Percentiles rank a stretch among this genome's conserved stretches.
These are phyloP conservation scores for Adelognathus sp. DNA, from an alignment of 2,888 invertebrate genomes.

Conservation along the genomic window DNA sequence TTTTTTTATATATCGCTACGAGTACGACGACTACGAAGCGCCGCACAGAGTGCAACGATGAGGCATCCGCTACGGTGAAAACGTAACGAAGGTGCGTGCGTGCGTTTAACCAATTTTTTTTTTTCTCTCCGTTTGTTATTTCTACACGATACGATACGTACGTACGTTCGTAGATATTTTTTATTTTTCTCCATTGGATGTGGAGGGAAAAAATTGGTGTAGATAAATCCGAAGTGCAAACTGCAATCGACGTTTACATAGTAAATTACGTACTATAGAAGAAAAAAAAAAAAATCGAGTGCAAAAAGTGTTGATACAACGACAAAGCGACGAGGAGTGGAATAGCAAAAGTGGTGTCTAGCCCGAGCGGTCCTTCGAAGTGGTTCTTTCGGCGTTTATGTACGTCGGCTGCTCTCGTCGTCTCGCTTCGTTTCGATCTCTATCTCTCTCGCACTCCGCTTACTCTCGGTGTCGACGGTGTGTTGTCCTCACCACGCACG, in stretches of 20 bases:
- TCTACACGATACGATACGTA: slow-evolving; percentile 40
- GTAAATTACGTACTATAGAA: neutral
- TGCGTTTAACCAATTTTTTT: slow-evolving; percentile 54
- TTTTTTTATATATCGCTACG: slow-evolving; percentile 11
- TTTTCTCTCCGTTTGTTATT: slow-evolving; percentile 62
- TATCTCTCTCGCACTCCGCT: slow-evolving; percentile 28
- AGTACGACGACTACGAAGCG: slow-evolving; percentile 47
- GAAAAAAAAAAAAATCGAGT: neutral
- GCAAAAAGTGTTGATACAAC: neutral
- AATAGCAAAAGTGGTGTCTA: neutral
- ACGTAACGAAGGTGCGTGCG: slow-evolving; percentile 68
- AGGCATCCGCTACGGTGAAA: slow-evolving; percentile 61
- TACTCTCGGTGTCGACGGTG: slow-evolving; percentile 44
- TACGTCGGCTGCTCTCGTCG: slow-evolving; percentile 28
- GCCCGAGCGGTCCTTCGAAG: neutral
- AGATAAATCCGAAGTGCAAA: neutral
- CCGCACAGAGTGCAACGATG: slow-evolving; percentile 56
- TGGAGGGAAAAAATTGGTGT: neutral
- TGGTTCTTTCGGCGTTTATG: slow-evolving; percentile 48
- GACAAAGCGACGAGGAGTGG: neutral
- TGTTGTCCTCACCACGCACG: slow-evolving; percentile 60
- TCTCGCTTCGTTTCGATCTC: slow-evolving; percentile 43
- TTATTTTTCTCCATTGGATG: too few species aligned
- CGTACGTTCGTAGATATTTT: slow-evolving; percentile 44
- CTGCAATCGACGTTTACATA: neutral